Evolutionary conservation across 2,888 invertebrate genomes (phyloP).

Genomic region (Epirrhoe tristata): DNA sequence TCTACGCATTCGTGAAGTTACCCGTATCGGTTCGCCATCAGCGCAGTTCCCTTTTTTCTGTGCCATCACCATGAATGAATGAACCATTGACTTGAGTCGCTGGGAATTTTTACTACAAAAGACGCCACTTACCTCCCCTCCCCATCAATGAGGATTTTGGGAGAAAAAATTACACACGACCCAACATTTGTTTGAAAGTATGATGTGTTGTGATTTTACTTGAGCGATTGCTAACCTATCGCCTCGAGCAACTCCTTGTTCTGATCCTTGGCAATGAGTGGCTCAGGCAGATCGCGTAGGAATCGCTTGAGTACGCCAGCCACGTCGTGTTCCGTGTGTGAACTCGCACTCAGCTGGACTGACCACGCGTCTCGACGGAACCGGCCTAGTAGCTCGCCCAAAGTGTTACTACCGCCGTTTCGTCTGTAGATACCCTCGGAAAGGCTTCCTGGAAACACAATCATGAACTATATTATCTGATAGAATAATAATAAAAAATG

Average conservation of each 20-base stretch:
- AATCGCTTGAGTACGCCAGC: constrained; percentile 95
- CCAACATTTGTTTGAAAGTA: no score
- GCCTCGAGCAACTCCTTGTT: constrained; percentile 89
- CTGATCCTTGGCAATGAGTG: constrained; percentile 90
- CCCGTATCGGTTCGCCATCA: no score
- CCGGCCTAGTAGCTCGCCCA: constrained; percentile 89
- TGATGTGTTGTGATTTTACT: background rate
- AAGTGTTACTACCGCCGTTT: constrained; percentile 91
- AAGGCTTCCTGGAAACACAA: constrained; percentile 87
- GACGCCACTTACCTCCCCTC: no score
- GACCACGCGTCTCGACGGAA: constrained; percentile 94
- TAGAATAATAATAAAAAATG: no score
- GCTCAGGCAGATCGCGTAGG: constrained; percentile 94
- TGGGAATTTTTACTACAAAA: no score
- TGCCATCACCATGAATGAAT: no score
- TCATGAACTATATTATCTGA: background rate
- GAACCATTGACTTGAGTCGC: no score
- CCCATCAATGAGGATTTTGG: no score
- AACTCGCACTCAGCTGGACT: constrained; percentile 91
- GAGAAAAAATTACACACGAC: no score
- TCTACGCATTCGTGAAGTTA: no score
- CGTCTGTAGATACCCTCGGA: constrained; percentile 95
- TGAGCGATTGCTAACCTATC: constrained; percentile 77
- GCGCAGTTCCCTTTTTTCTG: no score
- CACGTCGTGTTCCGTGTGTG: constrained; percentile 94